Evolutionary conservation across 1,140 invertebrate species (phyloP), one percentile per base, ranked within the genome.

Genomic region (Campoletis sonorensis): DNA sequence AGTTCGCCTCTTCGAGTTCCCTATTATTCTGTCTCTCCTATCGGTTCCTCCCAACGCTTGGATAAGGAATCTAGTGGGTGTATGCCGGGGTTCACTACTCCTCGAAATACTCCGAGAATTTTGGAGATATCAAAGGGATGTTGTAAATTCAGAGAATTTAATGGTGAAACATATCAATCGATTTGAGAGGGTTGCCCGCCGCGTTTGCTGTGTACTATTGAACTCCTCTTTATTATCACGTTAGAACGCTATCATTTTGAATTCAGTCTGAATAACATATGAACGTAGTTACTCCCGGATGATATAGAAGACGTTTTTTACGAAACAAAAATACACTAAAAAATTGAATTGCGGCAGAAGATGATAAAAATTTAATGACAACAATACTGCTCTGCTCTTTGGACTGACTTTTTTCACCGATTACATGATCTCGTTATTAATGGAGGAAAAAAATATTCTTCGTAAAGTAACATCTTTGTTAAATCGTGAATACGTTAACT

Each of bases 1-100:
- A 64, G 23, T 8, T 64, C n/a, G 61, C 23, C 10, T 23, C 4
- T 64, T 23, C 4, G 23, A 27, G 61, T 27, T 72, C 61, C 54
- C 79, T 49, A 80, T 80, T 80, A 80, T 73, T 70, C 58, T 80
- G 79, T 33, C 40, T 71, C 79, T 73, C 79, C 40, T 23, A 73
- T 73, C 37, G 27, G 70, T 80, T 61, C 72, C 61, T 80, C 70
- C 49, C 26, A 58, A 13, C 45, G 71, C 26, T 27, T 23, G 61
- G 23, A 64, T 26, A 64, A 64, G 23, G 61, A 26, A 64, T 64
- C 11, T 64, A 23, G 4, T 64, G n/a, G n/a, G 61, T 64, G 61
- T 27, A 27, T 10, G 61, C 23, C 1, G 23, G n/a, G 11, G 11
- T 27, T 64, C 61, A 23, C 61, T n/a, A 16, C 23, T 23, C 23